A percentile compares a stretch with the other conserved stretches of the same genome.
phyloP scores from a whole-genome alignment of 2,797 vertebrate genomes.

The Acestrorhynchus altus region DNA sequence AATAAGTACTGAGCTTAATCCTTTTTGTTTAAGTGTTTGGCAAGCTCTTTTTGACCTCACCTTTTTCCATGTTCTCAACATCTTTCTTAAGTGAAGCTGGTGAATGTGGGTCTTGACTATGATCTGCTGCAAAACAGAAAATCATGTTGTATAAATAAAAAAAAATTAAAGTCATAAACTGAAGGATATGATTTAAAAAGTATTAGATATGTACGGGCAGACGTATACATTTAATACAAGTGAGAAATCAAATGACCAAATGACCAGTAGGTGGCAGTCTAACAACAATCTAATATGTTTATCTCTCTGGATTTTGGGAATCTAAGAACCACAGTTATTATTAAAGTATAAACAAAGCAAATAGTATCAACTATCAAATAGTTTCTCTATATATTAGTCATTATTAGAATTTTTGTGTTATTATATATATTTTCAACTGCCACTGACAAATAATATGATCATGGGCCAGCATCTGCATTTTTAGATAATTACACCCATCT shows the following conservation, averaged over 20 bases:
- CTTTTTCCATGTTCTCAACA: constrained; percentile 98
- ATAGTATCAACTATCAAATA: too few species aligned
- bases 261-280: constrained; percentile 71
- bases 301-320: too few species aligned
- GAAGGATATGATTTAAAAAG: background rate
- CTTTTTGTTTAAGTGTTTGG: background rate
- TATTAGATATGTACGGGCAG: background rate
- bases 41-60: constrained; percentile 70
- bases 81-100: constrained; percentile 93
- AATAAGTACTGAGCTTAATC: background rate
- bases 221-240: background rate
- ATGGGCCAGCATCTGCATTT: background rate
- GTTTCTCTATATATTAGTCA: background rate
- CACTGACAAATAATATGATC: background rate
- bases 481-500: background rate
- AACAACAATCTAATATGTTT: constrained; percentile 30
- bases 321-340: too few species aligned
- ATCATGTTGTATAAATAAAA: background rate
- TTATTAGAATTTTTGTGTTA: background rate
- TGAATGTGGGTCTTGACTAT: constrained; percentile 84
- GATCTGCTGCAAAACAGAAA: constrained; percentile 81
- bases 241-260: constrained; percentile 51
- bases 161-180: background rate
- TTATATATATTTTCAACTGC: background rate
- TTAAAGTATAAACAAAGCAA: background rate